Evolutionary conservation across 2,797 vertebrate species (phyloP), one percentile per base, ranked within the genome.

Genomic region (Manis crassicaudata): DNA sequence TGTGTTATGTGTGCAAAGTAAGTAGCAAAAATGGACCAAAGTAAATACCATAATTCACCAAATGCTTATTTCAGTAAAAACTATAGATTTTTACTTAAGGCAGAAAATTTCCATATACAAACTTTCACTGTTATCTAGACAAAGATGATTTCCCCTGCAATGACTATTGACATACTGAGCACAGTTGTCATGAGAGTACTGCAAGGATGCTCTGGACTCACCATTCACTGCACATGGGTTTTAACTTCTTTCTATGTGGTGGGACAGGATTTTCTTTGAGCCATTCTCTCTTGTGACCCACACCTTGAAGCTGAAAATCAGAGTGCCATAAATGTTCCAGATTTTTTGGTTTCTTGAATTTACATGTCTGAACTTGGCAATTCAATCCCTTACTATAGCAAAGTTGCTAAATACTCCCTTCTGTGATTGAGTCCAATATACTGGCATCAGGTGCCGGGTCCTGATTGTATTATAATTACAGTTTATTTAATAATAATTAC

Each of bases 381-480:
- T 79, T 67, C 2, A n/a, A 23, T 72, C n/a, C 25, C 11, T 77
- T 14, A 82, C 1, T 56, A 7, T 75, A 46, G 65, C 29, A 88
- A 35, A 90, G 6, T 32, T 52, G 60, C 21, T 68, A 54, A 84
- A 37, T 43, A 89, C 10, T 94, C 17, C 32, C 6, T 5, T 13
- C 4, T 87, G 17, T 65, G n/a, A 76, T 58, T 65, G 5, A 32
- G 3, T 17, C 50, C 50, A 77, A 12, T 2, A 32, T 58, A 16
- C 63, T 95, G 10, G 14, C 14, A 85, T 67, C 27, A 63, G 35
- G 37, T 0, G 65, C 7, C 0, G 79, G 0, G 1, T 43, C n/a
- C 92, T 63, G 52, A 84, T 92, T 95, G 93, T 81, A 77, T 70
- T 76, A 83, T 54, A 79, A 67, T 18, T 63, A n/a, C 0, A 81